Conservation (phyloP, 1,140 invertebrate genomes). For the Trichoplusia ni region DNA sequence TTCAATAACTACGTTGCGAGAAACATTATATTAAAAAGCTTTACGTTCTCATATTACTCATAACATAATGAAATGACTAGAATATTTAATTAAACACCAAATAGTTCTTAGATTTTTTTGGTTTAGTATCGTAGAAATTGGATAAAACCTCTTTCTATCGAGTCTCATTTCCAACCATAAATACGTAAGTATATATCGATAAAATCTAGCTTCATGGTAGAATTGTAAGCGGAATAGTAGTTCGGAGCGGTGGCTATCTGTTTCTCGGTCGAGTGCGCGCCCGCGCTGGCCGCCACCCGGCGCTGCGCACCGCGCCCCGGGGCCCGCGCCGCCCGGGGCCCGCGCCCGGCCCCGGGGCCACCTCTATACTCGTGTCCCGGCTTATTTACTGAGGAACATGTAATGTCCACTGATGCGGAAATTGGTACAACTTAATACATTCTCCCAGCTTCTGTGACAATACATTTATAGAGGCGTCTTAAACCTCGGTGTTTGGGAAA, state of each 20-base stretch:
- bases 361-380: background rate
- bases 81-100: no score
- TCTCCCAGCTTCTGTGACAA: background rate
- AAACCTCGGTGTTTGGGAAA: no score
- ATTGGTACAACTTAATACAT: background rate
- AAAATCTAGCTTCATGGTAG: background rate
- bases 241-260: conserved; percentile 2
- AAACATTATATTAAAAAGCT: no score
- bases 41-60: no score
- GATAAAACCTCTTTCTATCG: background rate
- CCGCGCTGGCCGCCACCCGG: background rate
- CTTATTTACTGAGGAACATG: background rate
- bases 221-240: background rate
- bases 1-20: no score
- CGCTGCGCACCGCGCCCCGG: background rate
- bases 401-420: background rate
- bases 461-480: no score
- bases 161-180: no score
- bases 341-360: background rate
- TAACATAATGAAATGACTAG: no score
- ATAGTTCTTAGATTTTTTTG: no score
- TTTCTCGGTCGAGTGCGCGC: conserved; percentile 17
- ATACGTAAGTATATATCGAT: background rate
- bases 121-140: background rate
- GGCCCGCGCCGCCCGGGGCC: conserved; percentile 3